Conservation (phyloP, 2,888 invertebrate species). For the Drosophila neonasuta region DNA sequence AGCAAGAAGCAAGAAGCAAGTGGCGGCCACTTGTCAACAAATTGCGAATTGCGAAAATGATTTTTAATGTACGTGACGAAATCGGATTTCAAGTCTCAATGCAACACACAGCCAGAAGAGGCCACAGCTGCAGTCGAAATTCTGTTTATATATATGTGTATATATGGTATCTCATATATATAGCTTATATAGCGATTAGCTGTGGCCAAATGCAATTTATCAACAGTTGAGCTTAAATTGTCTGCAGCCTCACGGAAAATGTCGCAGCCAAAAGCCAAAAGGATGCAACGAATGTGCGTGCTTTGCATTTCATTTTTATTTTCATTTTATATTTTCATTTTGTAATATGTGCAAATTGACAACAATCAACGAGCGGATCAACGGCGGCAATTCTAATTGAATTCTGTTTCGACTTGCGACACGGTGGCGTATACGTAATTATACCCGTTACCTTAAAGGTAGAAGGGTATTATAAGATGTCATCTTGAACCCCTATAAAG, state of each 20-base stretch:
- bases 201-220: constrained; percentile 74
- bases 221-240: constrained; percentile 76
- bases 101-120: constrained; percentile 51
- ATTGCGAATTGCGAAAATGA: constrained; percentile 44
- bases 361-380: constrained; percentile 21
- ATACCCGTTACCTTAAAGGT: too few relatives aligned
- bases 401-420: constrained; percentile 47
- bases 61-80: constrained; percentile 75
- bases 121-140: constrained; percentile 1
- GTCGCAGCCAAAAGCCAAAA: constrained; percentile 22
- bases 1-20: constrained; percentile 50
- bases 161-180: constrained; percentile 1
- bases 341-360: constrained; percentile 68
- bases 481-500: too few relatives aligned
- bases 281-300: constrained; percentile 32
- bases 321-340: constrained; percentile 45
- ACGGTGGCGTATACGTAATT: constrained; percentile 6
- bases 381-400: constrained; percentile 65
- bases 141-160: neutral
- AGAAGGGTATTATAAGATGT: too few relatives aligned
- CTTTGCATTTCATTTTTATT: constrained; percentile 19
- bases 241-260: constrained; percentile 70
- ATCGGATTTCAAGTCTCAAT: constrained; percentile 75
- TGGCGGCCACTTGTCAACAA: constrained; percentile 59
- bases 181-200: constrained; percentile 36